Evolutionary conservation across 2,113 vertebrate genomes (phyloP).

Genomic region (Halichoerus grypus): DNA sequence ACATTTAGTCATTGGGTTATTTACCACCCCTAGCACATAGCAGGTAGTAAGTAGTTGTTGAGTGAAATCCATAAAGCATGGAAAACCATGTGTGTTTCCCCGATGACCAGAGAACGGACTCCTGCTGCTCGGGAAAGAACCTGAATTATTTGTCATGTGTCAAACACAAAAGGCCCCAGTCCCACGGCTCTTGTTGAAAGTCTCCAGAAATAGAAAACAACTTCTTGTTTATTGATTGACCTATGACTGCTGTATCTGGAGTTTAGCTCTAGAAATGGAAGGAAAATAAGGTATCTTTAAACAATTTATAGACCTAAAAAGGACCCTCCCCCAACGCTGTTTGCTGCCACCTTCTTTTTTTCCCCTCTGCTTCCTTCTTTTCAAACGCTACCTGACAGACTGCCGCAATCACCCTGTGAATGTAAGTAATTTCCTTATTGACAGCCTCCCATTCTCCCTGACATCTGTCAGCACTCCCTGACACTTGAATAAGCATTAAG

Average conservation of each 20-base stretch:
- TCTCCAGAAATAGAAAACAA: neutral
- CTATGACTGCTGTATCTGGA: neutral
- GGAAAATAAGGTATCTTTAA: conserved; percentile 58
- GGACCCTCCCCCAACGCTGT: conserved; percentile 50
- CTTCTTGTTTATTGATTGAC: conserved; percentile 66
- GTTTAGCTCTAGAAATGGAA: conserved; percentile 40
- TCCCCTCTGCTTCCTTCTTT: conserved; percentile 53
- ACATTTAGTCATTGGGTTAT: neutral
- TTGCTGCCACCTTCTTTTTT: conserved; percentile 52
- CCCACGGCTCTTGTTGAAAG: neutral
- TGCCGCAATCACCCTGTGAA: conserved; percentile 83
- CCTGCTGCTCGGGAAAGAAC: neutral
- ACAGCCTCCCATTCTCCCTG: conserved; percentile 87
- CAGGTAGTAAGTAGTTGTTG: neutral
- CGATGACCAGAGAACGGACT: neutral
- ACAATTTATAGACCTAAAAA: neutral
- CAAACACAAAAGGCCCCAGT: neutral
- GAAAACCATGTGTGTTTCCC: neutral
- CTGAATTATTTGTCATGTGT: neutral
- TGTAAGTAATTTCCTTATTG: conserved; percentile 87
- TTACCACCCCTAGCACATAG: neutral
- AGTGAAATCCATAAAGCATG: neutral
- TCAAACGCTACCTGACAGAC: conserved; percentile 84
- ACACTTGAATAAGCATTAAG: conserved; percentile 89
- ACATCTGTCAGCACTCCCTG: conserved; percentile 87